A percentile compares a stretch with the other conserved stretches of the same genome.
These are phyloP conservation scores for Macropodus opercularis DNA, from an alignment of 2,797 vertebrate species.

Conservation along the genomic window DNA sequence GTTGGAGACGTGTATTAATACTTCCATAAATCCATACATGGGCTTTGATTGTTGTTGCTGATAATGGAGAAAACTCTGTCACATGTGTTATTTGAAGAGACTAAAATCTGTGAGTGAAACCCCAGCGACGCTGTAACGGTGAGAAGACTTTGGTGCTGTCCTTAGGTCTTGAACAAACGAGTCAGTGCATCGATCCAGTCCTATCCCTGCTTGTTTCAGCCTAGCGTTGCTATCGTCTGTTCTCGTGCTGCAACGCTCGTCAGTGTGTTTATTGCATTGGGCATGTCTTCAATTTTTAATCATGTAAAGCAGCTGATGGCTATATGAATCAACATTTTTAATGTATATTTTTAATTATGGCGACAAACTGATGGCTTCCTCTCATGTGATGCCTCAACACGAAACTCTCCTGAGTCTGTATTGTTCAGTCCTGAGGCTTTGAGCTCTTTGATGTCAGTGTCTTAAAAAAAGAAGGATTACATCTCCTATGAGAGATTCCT, in stretches of 20 bases:
- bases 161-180: conserved; percentile 10
- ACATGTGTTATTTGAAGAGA: conserved; percentile 17
- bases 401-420: conserved; percentile 19
- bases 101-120: too few relatives aligned
- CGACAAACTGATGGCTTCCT: conserved; percentile 3
- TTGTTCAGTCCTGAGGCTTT: conserved; percentile 22
- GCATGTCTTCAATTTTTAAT: conserved; percentile 15
- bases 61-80: conserved; percentile 33
- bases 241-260: background rate
- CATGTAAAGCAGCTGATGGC: background rate
- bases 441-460: conserved; percentile 30
- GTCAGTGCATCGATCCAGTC: conserved; percentile 3
- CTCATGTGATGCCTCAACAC: conserved; percentile 18
- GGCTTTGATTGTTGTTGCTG: conserved; percentile 43
- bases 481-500: conserved; percentile 35
- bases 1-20: conserved; percentile 28
- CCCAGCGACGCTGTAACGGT: conserved; percentile 12
- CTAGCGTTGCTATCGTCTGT: background rate
- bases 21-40: conserved; percentile 42
- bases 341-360: conserved; percentile 10
- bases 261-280: conserved; percentile 7
- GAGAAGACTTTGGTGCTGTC: background rate
- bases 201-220: conserved; percentile 1
- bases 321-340: conserved; percentile 8
- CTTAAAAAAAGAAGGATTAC: background rate